Conservation (phyloP, 2,888 invertebrate genomes). For the Eupithecia subfuscata region DNA sequence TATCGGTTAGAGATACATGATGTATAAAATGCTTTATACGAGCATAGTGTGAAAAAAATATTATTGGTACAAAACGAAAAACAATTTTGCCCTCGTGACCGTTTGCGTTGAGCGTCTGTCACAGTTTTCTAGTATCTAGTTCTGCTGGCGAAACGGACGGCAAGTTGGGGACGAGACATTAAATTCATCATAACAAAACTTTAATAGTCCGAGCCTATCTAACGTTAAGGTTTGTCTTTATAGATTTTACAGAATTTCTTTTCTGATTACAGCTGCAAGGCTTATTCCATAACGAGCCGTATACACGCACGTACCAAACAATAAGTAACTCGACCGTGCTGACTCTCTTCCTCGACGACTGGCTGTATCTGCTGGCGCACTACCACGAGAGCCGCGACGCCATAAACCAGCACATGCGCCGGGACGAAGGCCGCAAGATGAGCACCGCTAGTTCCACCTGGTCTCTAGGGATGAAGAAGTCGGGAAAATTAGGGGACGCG, state of each 20-base stretch:
- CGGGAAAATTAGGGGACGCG: neutral
- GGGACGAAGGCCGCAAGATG: conserved; percentile 11
- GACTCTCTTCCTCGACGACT: conserved; percentile 61
- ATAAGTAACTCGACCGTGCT: conserved; percentile 64
- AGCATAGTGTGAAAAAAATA: too few relatives aligned
- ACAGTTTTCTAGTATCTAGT: too few relatives aligned
- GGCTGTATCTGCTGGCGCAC: conserved; percentile 66
- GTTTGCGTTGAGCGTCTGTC: too few relatives aligned
- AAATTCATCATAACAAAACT: too few relatives aligned
- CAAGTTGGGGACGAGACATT: too few relatives aligned
- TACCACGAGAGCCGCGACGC: conserved; percentile 61
- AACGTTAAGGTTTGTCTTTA: neutral
- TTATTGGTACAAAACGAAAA: too few relatives aligned
- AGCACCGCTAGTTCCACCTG: neutral
- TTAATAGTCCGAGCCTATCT: neutral
- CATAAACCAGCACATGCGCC: conserved; percentile 53
- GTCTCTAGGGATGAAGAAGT: neutral
- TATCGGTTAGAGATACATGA: too few relatives aligned
- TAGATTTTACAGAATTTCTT: neutral
- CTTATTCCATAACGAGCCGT: conserved; percentile 58
- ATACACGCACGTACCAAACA: conserved; percentile 62
- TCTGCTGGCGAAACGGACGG: too few relatives aligned
- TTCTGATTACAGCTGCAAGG: conserved; percentile 52
- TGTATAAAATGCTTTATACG: too few relatives aligned
- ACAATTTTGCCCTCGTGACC: too few relatives aligned